These are phyloP conservation scores for Polypterus senegalus DNA, from an alignment of 2,113 vertebrate species.

Conservation along the genomic window DNA sequence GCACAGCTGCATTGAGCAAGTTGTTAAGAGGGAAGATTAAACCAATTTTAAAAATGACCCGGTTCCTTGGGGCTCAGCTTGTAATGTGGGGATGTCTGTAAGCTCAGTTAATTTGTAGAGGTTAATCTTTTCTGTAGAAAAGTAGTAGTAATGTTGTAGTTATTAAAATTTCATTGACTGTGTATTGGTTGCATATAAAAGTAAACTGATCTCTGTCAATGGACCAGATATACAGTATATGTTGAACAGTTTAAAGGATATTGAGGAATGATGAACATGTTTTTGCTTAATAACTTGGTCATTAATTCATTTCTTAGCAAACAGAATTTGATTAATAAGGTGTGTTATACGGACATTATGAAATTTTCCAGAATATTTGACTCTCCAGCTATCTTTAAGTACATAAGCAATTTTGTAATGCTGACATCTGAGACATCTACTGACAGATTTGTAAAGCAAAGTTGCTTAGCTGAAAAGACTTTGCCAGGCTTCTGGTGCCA, in stretches of 20 bases:
- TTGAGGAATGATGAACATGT: constrained; percentile 6
- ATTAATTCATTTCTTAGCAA: constrained; percentile 19
- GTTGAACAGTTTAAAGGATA: constrained; percentile 7
- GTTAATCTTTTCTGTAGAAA: constrained; percentile 19
- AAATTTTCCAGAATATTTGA: too few species aligned
- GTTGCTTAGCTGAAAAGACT: too few species aligned
- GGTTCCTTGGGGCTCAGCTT: constrained; percentile 15
- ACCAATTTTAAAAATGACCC: constrained; percentile 19
- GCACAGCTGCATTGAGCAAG: constrained; percentile 11
- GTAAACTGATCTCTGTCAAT: constrained; percentile 15
- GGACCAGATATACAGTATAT: not conserved
- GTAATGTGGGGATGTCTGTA: constrained; percentile 11
- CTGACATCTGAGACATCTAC: too few species aligned
- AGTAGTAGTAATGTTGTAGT: constrained; percentile 11
- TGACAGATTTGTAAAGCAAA: too few species aligned
- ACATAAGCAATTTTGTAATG: too few species aligned
- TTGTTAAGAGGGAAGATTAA: constrained; percentile 17
- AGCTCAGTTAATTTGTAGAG: constrained; percentile 17
- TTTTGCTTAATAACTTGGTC: not conserved
- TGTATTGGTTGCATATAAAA: not conserved
- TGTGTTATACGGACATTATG: too few species aligned
- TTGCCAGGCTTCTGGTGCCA: too few species aligned
- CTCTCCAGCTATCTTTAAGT: too few species aligned
- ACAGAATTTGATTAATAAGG: not conserved
- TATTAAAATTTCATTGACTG: constrained; percentile 8